phyloP scores from a whole-genome alignment of 2,888 invertebrate genomes.

The Eubasilissa splendida region DNA sequence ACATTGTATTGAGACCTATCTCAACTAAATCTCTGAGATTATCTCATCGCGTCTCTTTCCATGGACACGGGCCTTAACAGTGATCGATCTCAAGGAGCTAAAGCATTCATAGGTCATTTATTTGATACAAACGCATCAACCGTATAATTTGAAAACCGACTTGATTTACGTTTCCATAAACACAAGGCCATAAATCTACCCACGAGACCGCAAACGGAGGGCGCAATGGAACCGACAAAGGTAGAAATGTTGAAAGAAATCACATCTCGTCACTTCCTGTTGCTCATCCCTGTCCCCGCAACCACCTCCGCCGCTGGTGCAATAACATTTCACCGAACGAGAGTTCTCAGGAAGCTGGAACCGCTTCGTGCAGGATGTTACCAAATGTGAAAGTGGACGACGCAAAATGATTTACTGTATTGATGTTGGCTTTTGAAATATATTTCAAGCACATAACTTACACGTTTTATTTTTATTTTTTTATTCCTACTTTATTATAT shows the following conservation, averaged over 20 bases:
- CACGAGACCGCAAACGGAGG: conserved; percentile 10
- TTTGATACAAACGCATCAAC: neutral
- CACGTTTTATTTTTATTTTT: no score
- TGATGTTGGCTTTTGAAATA: no score
- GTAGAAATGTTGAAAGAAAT: neutral
- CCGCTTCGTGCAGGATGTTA: neutral
- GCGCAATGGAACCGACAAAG: conserved; percentile 10
- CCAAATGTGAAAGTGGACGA: neutral
- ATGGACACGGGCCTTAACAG: no score
- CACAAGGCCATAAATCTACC: conserved; percentile 3
- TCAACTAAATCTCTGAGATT: no score
- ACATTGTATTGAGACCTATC: no score
- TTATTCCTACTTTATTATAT: no score
- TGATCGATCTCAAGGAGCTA: no score
- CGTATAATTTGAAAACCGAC: conserved; percentile 11
- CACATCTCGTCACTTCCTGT: conserved; percentile 12
- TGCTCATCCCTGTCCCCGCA: conserved; percentile 1
- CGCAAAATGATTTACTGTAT: no score
- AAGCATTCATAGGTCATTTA: neutral
- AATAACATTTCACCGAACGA: neutral
- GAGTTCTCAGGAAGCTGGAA: neutral
- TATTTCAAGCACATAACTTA: no score
- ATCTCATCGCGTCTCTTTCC: no score
- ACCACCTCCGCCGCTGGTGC: neutral
- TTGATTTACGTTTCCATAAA: conserved; percentile 18